Conservation (phyloP, 2,888 invertebrate genomes). For the Hirtodrosophila trivittata region DNA sequence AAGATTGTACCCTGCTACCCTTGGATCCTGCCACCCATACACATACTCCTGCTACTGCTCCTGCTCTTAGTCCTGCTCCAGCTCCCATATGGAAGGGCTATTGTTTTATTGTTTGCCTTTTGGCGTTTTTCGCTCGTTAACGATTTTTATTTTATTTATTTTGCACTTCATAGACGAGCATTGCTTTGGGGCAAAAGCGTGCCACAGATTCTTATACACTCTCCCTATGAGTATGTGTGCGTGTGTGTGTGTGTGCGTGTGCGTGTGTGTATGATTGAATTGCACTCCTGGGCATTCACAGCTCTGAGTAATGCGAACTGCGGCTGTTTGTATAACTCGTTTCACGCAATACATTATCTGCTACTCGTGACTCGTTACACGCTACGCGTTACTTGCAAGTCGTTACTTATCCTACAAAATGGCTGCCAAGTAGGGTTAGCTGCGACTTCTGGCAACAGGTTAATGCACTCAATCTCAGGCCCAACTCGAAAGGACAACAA, state of each 20-base stretch:
- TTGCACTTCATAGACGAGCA: slow-evolving; percentile 54
- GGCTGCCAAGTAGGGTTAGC: neutral
- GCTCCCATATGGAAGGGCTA: too few relatives aligned
- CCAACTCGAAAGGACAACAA: neutral
- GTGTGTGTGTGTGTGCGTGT: slow-evolving; percentile 2
- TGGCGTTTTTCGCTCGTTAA: slow-evolving; percentile 35
- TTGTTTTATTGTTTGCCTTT: slow-evolving; percentile 55
- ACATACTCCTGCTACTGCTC: too few relatives aligned
- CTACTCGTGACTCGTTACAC: slow-evolving; percentile 1
- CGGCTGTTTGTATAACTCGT: slow-evolving; percentile 26
- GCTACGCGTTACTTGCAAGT: neutral
- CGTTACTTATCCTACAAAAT: too few relatives aligned
- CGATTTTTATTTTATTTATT: slow-evolving; percentile 66
- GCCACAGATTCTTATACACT: slow-evolving; percentile 6
- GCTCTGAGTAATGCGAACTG: slow-evolving; percentile 27
- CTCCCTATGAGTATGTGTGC: neutral
- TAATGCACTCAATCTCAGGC: neutral
- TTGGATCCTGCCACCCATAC: too few relatives aligned
- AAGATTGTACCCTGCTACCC: neutral
- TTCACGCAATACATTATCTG: slow-evolving; percentile 2
- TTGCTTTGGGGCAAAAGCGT: slow-evolving; percentile 24
- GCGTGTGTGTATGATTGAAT: slow-evolving; percentile 33
- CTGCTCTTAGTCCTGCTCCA: too few relatives aligned
- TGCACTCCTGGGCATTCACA: slow-evolving; percentile 34
- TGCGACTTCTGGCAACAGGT: slow-evolving; percentile 18